These are phyloP conservation scores for Microplitis demolitor DNA, from an alignment of 1,140 invertebrate species.

Conservation along the genomic window DNA sequence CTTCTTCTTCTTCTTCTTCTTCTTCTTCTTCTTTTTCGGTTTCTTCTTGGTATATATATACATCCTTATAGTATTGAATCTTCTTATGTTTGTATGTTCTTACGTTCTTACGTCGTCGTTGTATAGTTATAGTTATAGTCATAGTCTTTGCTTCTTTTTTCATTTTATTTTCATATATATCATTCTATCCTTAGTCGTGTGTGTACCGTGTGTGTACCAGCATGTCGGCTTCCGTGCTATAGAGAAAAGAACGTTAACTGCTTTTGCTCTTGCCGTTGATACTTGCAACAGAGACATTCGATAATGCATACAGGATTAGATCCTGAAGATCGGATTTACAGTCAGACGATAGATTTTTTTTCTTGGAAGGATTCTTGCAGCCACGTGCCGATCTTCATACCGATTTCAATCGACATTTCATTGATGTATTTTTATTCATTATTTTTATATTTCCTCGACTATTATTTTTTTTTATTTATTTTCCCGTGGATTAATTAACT, in stretches of 20 bases:
- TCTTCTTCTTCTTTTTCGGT: too few relatives aligned
- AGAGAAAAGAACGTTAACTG: conserved; percentile 3
- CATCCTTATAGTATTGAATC: too few relatives aligned
- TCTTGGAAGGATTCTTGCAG: neutral
- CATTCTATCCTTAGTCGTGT: conserved; percentile 23
- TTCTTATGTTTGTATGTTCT: too few relatives aligned
- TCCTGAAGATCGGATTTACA: conserved; percentile 9
- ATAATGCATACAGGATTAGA: conserved; percentile 7
- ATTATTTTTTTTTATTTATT: neutral
- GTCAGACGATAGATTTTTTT: neutral
- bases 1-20: too few relatives aligned
- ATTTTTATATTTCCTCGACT: neutral
- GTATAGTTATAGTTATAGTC: too few relatives aligned
- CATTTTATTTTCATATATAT: conserved; percentile 12
- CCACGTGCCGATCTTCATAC: conserved; percentile 16
- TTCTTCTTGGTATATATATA: too few relatives aligned
- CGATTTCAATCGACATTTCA: conserved; percentile 11
- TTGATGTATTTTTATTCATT: neutral
- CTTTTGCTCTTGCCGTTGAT: neutral
- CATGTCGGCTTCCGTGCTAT: neutral
- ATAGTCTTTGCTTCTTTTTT: too few relatives aligned
- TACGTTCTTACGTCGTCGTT: too few relatives aligned
- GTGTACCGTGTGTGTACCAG: neutral
- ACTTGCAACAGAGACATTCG: neutral
- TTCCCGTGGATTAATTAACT: too few relatives aligned